Evolutionary conservation across 2,113 vertebrate genomes (phyloP), one percentile per base, ranked within the genome.

Genomic region (Thinocorus orbignyianus): DNA sequence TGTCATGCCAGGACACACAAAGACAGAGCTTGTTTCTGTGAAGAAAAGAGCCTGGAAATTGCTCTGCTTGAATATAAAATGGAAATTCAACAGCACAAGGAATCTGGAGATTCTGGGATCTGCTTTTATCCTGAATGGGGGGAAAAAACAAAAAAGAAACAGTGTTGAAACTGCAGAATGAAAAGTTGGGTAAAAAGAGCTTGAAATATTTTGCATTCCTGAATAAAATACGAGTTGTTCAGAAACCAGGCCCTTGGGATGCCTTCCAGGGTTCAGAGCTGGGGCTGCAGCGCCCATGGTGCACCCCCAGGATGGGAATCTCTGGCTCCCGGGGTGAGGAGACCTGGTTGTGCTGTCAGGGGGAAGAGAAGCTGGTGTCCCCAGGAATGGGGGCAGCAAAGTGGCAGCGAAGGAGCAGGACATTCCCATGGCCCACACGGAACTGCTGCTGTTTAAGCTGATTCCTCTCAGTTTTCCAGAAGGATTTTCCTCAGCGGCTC

Each of bases 1-100:
- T 91, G 78, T 65, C 92, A 88, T 33, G 76, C 68, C 82, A 77
- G 93, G 86, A 94, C 88, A 78, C 60, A 88, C 82, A 64, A 60
- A 57, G 5, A 81, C 88, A 93, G 60, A 81, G 92, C 55, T 83
- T 66, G 42, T 37, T 95, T 60, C 92, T 73, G 79, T 39, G 18
- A 49, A 80, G 72, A 62, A 82, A 71, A 83, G 60, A 78, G 86
- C 68, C 76, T 92, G 80, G 35, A 42, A 88, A 90, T 49, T 3
- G 44, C 55, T 88, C 28, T 23, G 65, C 62, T 79, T 92, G 88
- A 84, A 92, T 48, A 30, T 18, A 60, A 94, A 95, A 73, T 77
- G 82, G 71, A 49, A 96, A 83, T 52, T 78, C 8, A 46, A 64
- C 20, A 66, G 72, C 55, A 37, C 0, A 6, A 80, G 46, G 81